Conservation (phyloP, 2,888 invertebrate genomes). For the Leptopterna dolabrata region DNA sequence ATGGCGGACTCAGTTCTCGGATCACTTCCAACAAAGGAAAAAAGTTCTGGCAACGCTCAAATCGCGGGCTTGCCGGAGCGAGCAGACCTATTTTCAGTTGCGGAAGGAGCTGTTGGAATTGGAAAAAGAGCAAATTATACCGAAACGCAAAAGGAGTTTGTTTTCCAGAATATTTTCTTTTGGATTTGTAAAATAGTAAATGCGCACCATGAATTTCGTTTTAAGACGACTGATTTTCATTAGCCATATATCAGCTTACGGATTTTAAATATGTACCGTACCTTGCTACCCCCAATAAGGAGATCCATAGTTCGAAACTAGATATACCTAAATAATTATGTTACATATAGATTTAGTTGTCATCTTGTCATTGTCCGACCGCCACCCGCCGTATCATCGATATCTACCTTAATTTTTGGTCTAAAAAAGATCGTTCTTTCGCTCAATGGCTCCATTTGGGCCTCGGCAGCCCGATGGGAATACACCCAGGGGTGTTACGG, state of each 20-base stretch:
- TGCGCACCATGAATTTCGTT: slow-evolving; percentile 1
- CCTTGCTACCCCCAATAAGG: not conserved
- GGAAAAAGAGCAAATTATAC: not conserved
- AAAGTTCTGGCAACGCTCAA: not conserved
- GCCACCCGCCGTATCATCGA: no score
- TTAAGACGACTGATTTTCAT: not conserved
- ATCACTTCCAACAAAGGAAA: slow-evolving; percentile 2
- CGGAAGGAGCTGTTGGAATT: not conserved
- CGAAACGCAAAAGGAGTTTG: slow-evolving; percentile 40
- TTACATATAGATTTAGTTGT: no score
- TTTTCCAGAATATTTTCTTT: slow-evolving; percentile 1
- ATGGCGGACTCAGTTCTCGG: slow-evolving; percentile 19
- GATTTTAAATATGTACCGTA: not conserved
- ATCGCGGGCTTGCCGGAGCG: not conserved
- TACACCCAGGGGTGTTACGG: no score
- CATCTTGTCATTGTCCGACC: no score
- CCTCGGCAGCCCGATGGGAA: no score
- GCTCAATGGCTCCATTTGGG: no score
- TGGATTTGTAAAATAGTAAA: slow-evolving; percentile 36
- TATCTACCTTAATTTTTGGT: no score
- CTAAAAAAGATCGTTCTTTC: no score
- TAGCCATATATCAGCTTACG: no score
- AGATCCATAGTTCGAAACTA: no score
- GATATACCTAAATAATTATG: no score
- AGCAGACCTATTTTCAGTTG: not conserved